Evolutionary conservation across 1,140 invertebrate genomes (phyloP), one percentile per base, ranked within the genome.

Genomic region (Micrasema minimum): DNA sequence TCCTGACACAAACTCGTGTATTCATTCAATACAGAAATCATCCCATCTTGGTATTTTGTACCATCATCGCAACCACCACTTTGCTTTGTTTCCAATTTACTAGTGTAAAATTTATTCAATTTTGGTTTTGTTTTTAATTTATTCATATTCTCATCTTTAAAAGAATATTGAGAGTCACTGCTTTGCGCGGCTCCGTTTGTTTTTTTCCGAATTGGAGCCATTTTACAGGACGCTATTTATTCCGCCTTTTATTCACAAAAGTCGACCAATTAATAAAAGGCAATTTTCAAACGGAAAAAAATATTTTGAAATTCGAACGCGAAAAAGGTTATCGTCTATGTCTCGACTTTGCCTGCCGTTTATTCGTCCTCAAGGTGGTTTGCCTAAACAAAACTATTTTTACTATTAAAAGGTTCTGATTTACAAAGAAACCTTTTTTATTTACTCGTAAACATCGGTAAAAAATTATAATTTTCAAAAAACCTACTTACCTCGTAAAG

Each of bases 401-500:
- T n/a, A n/a, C n/a, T n/a, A n/a, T n/a, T n/a, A n/a, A n/a, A n/a
- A n/a, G n/a, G n/a, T n/a, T n/a, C n/a, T n/a, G n/a, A n/a, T n/a
- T n/a, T n/a, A n/a, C n/a, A n/a, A n/a, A n/a, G n/a, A n/a, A n/a
- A n/a, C n/a, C n/a, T n/a, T n/a, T n/a, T n/a, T n/a, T n/a, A n/a
- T n/a, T n/a, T n/a, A n/a, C n/a, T n/a, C n/a, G n/a, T n/a, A n/a
- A n/a, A n/a, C n/a, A n/a, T n/a, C n/a, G n/a, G n/a, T n/a, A n/a
- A n/a, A n/a, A n/a, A n/a, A n/a, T n/a, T n/a, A n/a, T n/a, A n/a
- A n/a, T n/a, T n/a, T n/a, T n/a, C n/a, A n/a, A n/a, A n/a, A n/a
- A n/a, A n/a, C n/a, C n/a, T n/a, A n/a, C n/a, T 76, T 82, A 91
- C 90, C 91, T 87, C 1, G 86, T 82, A 76, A 87, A 91, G 76